Percentiles rank a stretch among this genome's conserved stretches.
phyloP scores from a whole-genome alignment of 1,140 invertebrate species.

The Drosophila tsacasi region DNA sequence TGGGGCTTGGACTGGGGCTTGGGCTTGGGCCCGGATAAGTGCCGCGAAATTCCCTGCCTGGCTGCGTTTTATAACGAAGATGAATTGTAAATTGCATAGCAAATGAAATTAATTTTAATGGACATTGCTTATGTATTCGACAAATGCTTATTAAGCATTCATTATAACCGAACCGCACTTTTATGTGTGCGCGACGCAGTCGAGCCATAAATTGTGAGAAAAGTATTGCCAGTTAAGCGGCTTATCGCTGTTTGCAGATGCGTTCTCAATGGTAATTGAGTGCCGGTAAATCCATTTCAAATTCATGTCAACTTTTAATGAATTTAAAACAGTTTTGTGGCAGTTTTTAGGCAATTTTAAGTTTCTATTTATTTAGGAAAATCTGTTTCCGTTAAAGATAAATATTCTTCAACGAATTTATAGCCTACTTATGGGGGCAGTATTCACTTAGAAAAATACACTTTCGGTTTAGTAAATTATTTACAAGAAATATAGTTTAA shows the following conservation, averaged over 20 bases:
- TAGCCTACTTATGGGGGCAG: background rate
- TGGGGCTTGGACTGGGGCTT: background rate
- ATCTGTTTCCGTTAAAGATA: too few species aligned
- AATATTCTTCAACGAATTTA: background rate
- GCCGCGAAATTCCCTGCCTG: constrained; percentile 40
- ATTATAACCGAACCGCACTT: constrained; percentile 52
- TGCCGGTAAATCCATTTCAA: constrained; percentile 49
- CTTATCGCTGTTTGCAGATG: constrained; percentile 51
- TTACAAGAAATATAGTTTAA: background rate
- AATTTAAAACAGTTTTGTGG: constrained; percentile 6
- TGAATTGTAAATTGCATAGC: constrained; percentile 63
- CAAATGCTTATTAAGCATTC: constrained; percentile 60
- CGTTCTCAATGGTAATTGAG: constrained; percentile 42
- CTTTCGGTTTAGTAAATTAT: background rate
- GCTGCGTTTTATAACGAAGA: constrained; percentile 54
- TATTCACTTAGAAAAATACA: background rate
- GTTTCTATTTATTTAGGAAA: too few species aligned
- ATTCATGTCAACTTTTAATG: constrained; percentile 18
- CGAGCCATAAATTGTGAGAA: constrained; percentile 53
- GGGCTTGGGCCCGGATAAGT: constrained; percentile 23
- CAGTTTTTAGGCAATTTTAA: background rate
- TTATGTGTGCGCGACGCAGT: constrained; percentile 14
- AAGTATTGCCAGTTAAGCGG: constrained; percentile 62
- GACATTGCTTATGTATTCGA: constrained; percentile 58
- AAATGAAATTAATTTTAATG: constrained; percentile 65